These are phyloP conservation scores for Amphibalanus amphitrite DNA, from an alignment of 1,140 invertebrate genomes.

Conservation along the genomic window DNA sequence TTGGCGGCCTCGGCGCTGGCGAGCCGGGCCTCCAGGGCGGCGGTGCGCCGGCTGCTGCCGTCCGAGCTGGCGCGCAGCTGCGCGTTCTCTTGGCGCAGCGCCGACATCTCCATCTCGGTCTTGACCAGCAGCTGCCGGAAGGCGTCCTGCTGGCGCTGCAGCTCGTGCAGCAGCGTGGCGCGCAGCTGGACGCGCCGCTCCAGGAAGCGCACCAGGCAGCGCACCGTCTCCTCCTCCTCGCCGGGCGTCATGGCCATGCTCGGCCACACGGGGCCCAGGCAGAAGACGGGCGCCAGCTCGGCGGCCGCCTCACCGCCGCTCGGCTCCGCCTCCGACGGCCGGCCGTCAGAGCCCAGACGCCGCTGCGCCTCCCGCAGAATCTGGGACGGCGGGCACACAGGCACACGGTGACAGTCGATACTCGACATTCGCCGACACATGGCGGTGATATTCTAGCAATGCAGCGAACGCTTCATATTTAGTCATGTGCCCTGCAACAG, in stretches of 20 bases:
- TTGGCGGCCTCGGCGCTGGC: conserved; percentile 20
- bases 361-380: background rate
- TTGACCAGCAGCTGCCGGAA: conserved; percentile 35
- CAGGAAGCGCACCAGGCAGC: conserved; percentile 17
- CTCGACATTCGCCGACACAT: too few relatives aligned
- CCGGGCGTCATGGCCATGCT: conserved; percentile 10
- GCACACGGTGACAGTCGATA: background rate
- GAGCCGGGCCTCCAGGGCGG: conserved; percentile 17
- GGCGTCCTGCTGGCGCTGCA: conserved; percentile 9
- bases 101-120: conserved; percentile 45
- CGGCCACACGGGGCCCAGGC: conserved; percentile 18
- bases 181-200: conserved; percentile 14
- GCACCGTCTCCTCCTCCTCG: conserved; percentile 15
- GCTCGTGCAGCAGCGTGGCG: conserved; percentile 15
- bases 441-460: too few relatives aligned
- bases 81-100: conserved; percentile 41
- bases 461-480: too few relatives aligned
- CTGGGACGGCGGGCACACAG: background rate
- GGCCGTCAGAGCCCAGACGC: background rate
- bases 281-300: conserved; percentile 18
- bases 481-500: too few relatives aligned
- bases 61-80: conserved; percentile 39
- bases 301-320: conserved; percentile 4
- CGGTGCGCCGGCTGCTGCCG: conserved; percentile 37
- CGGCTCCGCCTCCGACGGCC: background rate